A percentile compares a stretch with the other conserved stretches of the same genome.
These are phyloP conservation scores for Anodontia alba DNA, from an alignment of 2,888 invertebrate genomes.

Conservation along the genomic window DNA sequence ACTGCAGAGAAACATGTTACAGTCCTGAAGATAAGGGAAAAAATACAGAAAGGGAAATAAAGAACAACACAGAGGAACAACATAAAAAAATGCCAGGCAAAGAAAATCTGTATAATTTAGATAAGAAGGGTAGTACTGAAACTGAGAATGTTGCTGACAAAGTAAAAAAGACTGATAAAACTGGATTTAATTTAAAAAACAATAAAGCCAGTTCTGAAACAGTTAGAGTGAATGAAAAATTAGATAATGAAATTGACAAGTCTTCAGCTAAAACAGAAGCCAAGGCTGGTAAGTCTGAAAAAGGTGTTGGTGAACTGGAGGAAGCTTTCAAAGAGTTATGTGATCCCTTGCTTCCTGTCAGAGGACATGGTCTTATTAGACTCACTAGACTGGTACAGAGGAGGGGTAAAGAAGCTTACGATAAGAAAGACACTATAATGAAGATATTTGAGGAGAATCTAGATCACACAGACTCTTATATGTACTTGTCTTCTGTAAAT, in stretches of 20 bases:
- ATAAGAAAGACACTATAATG: conserved; percentile 86
- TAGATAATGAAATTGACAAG: not conserved
- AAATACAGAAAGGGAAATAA: not conserved
- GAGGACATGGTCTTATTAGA: conserved; percentile 92
- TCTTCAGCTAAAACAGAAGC: not conserved
- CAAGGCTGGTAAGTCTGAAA: not conserved
- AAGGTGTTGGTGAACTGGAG: conserved; percentile 47
- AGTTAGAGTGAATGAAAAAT: not conserved
- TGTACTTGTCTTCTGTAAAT: conserved; percentile 92
- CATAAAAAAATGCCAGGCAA: too few relatives aligned
- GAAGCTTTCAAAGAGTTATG: conserved; percentile 89
- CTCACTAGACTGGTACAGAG: conserved; percentile 90
- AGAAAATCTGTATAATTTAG: too few relatives aligned
- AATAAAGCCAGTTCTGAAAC: not conserved
- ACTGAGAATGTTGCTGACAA: not conserved
- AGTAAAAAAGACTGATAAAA: not conserved
- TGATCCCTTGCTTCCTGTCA: conserved; percentile 91
- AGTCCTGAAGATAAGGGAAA: not conserved
- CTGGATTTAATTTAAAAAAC: not conserved
- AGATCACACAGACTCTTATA: conserved; percentile 91
- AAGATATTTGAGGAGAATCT: conserved; percentile 92
- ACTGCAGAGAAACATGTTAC: not conserved
- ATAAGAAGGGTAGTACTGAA: too few relatives aligned
- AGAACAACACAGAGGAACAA: too few relatives aligned
- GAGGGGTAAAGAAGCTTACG: conserved; percentile 88